Percentiles rank a stretch among this genome's conserved stretches.
phyloP scores from a whole-genome alignment of 2,888 invertebrate genomes.

The Pegoplata infirma region DNA sequence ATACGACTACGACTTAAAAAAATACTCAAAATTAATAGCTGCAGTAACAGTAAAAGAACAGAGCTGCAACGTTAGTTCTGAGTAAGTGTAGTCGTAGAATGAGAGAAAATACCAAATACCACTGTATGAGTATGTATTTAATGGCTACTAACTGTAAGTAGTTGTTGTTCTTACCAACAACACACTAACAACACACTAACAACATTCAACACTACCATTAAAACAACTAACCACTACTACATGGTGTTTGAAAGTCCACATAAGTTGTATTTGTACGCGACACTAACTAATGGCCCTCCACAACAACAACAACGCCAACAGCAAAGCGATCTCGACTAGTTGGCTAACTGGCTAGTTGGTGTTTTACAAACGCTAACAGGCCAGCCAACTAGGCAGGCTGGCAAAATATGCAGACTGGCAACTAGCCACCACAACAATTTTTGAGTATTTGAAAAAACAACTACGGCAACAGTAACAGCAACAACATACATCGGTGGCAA shows the following conservation, averaged over 20 bases:
- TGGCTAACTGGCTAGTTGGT: conserved; percentile 61
- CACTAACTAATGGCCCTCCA: conserved; percentile 67
- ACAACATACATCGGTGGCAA: background rate
- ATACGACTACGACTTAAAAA: background rate
- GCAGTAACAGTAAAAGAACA: background rate
- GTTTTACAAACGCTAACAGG: background rate
- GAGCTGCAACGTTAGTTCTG: background rate
- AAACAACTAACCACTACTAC: conserved; percentile 68
- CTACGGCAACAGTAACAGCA: background rate
- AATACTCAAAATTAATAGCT: background rate
- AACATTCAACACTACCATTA: no score
- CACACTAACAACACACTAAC: background rate
- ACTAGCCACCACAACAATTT: background rate
- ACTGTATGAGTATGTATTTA: background rate
- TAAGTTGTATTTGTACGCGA: conserved; percentile 73
- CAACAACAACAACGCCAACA: no score
- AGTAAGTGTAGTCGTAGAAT: background rate
- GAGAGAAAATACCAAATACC: background rate
- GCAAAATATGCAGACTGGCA: background rate
- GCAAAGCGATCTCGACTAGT: conserved; percentile 57
- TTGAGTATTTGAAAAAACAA: background rate
- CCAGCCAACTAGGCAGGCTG: conserved; percentile 10
- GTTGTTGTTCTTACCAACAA: background rate
- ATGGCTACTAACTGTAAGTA: background rate
- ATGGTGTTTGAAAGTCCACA: conserved; percentile 73